These are phyloP conservation scores for Allygus modestus DNA, from an alignment of 2,888 invertebrate species.

Conservation along the genomic window DNA sequence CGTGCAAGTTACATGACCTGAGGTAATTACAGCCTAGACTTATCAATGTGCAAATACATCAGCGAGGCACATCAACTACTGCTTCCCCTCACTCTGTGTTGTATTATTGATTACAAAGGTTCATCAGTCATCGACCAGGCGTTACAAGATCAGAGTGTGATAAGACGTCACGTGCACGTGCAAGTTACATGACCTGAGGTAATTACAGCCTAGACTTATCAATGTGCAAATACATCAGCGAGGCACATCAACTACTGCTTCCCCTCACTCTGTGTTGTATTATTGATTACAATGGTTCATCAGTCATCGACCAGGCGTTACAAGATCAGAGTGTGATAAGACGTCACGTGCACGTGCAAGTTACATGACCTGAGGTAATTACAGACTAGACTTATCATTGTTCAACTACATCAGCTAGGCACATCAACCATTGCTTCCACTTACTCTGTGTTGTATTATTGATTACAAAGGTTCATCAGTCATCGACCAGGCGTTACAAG, in stretches of 20 bases:
- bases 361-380: background rate
- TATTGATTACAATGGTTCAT: conserved; percentile 23
- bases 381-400: conserved; percentile 29
- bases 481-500: background rate
- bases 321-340: conserved; percentile 3
- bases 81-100: background rate
- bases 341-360: conserved; percentile 10
- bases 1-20: background rate
- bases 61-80: background rate
- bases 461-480: conserved; percentile 27
- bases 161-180: conserved; percentile 5
- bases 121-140: background rate
- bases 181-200: background rate
- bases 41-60: conserved; percentile 34
- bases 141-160: background rate
- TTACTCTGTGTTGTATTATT: conserved; percentile 8
- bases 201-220: conserved; percentile 23
- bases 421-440: background rate
- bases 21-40: conserved; percentile 17
- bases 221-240: conserved; percentile 16
- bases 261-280: background rate
- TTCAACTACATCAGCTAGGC: conserved; percentile 2
- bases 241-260: background rate
- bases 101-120: conserved; percentile 23
- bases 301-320: background rate